These are phyloP conservation scores for Mycteria americana DNA, from an alignment of 2,797 vertebrate genomes.

Conservation along the genomic window DNA sequence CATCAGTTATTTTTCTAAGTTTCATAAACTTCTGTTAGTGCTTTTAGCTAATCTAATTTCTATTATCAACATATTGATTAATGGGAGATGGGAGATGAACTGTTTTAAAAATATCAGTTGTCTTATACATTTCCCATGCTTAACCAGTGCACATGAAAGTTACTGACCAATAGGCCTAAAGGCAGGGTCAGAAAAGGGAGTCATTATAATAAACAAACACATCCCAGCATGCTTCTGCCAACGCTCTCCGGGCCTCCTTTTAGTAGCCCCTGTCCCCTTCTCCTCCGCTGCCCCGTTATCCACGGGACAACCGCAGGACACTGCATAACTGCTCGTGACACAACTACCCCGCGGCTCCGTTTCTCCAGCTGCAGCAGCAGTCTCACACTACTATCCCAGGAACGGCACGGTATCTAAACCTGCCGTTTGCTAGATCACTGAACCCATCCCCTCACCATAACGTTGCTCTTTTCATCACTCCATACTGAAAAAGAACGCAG, in stretches of 20 bases:
- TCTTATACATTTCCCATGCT: fast-evolving
- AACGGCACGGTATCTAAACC: fast-evolving
- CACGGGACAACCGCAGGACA: background rate
- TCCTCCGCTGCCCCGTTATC: background rate
- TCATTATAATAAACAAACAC: fast-evolving
- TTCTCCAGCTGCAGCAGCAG: background rate
- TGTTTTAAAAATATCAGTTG: background rate
- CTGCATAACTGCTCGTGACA: background rate
- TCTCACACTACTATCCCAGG: background rate
- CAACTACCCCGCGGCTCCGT: background rate
- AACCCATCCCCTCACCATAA: background rate
- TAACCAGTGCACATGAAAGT: background rate
- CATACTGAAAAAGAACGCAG: fast-evolving
- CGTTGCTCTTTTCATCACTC: fast-evolving
- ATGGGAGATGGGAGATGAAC: background rate
- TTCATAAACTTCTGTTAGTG: background rate
- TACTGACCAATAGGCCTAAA: background rate
- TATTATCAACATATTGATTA: background rate
- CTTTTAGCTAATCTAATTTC: background rate
- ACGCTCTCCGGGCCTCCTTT: fast-evolving
- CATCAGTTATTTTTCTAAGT: background rate
- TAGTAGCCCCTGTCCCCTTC: background rate
- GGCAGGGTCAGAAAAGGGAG: background rate
- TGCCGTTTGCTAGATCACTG: background rate
- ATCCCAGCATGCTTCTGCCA: background rate